Base-by-base conservation (phyloP, 2,888 invertebrate genomes). In the Punctoribates punctum region DNA sequence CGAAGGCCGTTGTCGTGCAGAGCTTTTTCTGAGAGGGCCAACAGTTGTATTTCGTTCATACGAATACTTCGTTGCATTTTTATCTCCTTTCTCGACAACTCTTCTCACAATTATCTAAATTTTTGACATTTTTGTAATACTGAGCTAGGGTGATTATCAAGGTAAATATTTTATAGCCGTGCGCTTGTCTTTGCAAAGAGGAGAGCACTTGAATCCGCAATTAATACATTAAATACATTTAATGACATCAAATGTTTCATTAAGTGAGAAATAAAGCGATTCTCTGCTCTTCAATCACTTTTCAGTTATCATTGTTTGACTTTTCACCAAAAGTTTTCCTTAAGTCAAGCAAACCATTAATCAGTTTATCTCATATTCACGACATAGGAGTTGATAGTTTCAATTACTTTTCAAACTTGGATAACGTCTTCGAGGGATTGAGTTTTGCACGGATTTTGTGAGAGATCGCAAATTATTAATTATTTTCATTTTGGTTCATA, bases 1-100 rank as follows among this genome's bases (percentile, higher is more conserved):
- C 90, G 87, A 85, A 91, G 86, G n/a, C 90, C 88, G 83, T 91
- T 90, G 83, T 94, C 94, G 82, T 90, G 89, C 82, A 90, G 89
- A n/a, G 94, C 94, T 80, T 92, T 88, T 81, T 92, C 91, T 0
- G 94, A 91, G 79, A 95, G 87, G 85, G 92, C 91, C 78, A 92
- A 85, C 78, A 94, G 87, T 84, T 94, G 94, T 51, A 88, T 88
- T 82, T 94, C 94, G 85, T 93, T 78, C 78, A 78, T 78, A 15
- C 78, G 78, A 67, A 78, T 54, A 62, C 60, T 77, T 38, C 46
- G 9, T n/a, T 65, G 65, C 65, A 65, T 65, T 65, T 9, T 65
- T 65, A 6, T 8, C 25, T 13, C 48, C 5, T 23, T 8, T 65
- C 8, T 34, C 29, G n/a, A n/a, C n/a, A 29, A 29, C 11, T 65